Evolutionary conservation across 2,888 invertebrate genomes (phyloP).

Genomic region (Sminthurides aquaticus): DNA sequence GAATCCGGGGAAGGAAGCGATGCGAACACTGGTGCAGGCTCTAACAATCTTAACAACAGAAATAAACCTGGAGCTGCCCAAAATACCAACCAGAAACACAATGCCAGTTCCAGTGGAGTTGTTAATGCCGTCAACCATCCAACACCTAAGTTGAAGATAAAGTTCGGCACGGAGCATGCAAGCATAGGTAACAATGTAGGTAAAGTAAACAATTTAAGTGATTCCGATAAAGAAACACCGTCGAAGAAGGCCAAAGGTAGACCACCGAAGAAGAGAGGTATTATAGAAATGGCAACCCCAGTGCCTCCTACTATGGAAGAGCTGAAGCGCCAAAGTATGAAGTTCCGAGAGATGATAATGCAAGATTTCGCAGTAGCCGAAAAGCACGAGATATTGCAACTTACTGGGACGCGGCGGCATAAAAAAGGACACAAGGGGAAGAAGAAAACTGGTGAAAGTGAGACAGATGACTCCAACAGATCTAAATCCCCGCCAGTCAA

Average conservation of each 20-base stretch:
- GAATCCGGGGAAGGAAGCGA: conserved; percentile 26
- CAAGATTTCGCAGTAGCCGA: conserved; percentile 70
- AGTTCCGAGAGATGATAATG: conserved; percentile 74
- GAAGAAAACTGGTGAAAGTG: conserved; percentile 53
- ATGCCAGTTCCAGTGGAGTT: conserved; percentile 23
- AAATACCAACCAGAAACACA: conserved; percentile 1
- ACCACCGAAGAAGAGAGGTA: conserved; percentile 71
- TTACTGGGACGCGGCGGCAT: conserved; percentile 40
- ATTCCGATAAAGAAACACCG: conserved; percentile 41
- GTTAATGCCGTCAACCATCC: conserved; percentile 40
- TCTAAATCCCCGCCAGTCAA: conserved; percentile 38
- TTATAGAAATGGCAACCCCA: conserved; percentile 27
- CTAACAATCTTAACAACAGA: conserved; percentile 4
- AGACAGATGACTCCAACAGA: conserved; percentile 49
- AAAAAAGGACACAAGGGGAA: conserved; percentile 48
- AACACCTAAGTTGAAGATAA: conserved; percentile 44
- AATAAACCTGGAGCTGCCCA: not conserved
- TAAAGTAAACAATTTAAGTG: conserved; percentile 28
- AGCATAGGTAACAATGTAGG: conserved; percentile 4
- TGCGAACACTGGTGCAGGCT: not conserved
- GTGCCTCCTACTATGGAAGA: conserved; percentile 64
- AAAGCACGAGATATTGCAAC: conserved; percentile 48
- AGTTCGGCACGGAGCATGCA: conserved; percentile 30
- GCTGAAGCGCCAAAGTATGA: conserved; percentile 76
- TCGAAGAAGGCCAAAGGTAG: conserved; percentile 48